A percentile compares a stretch with the other conserved stretches of the same genome.
phyloP scores from a whole-genome alignment of 2,113 vertebrate species.

The Lagopus leucura region DNA sequence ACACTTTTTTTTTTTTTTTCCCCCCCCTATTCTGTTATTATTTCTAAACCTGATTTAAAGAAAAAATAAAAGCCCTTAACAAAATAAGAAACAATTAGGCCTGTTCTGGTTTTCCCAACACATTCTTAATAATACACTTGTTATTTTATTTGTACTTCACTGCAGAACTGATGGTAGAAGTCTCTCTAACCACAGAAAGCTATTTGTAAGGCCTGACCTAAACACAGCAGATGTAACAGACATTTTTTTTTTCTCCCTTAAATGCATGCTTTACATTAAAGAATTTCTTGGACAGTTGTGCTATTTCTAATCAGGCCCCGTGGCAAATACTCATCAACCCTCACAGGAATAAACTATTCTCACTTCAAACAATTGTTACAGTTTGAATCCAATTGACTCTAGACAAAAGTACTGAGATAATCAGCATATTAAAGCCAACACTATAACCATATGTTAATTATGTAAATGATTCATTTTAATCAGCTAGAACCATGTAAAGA shows the following conservation, averaged over 20 bases:
- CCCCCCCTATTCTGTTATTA: background rate
- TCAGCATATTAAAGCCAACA: constrained; percentile 96
- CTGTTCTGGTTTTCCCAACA: background rate
- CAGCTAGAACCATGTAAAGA: constrained; percentile 95
- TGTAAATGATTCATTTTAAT: constrained; percentile 99
- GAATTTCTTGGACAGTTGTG: constrained; percentile 76
- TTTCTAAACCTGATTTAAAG: background rate
- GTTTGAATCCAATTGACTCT: constrained; percentile 90
- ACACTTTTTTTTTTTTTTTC: too few species aligned
- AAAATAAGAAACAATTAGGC: background rate
- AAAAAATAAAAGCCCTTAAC: background rate
- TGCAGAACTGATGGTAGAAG: background rate
- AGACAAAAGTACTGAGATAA: constrained; percentile 90
- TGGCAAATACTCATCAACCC: constrained; percentile 74
- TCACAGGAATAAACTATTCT: constrained; percentile 84
- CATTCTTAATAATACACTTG: background rate
- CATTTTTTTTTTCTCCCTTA: background rate
- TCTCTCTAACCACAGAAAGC: background rate
- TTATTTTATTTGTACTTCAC: background rate
- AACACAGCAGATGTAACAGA: constrained; percentile 8
- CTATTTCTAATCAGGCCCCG: constrained; percentile 71
- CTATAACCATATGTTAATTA: constrained; percentile 98
- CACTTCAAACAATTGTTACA: constrained; percentile 87
- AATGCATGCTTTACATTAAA: constrained; percentile 51
- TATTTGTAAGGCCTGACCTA: background rate